A percentile compares a stretch with the other conserved stretches of the same genome.
Conservation (phyloP, 1,140 invertebrate genomes). For the Pristionchus pacificus region DNA sequence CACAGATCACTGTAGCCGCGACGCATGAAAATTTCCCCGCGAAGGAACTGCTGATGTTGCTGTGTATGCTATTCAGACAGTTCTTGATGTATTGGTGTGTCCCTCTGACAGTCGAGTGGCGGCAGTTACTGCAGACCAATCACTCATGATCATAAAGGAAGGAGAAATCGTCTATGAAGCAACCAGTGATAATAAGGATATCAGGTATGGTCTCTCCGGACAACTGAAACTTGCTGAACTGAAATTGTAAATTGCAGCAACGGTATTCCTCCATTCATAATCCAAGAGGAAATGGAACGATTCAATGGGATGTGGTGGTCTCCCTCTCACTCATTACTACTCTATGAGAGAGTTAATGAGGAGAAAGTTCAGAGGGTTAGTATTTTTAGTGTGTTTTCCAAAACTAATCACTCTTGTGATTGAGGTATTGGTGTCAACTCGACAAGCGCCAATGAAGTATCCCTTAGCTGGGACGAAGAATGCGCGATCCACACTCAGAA, state of each 20-base stretch:
- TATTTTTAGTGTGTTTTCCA: background rate
- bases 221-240: too few relatives aligned
- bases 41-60: too few relatives aligned
- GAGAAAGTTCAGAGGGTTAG: background rate
- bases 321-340: conserved; percentile 63
- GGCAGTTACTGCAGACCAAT: background rate
- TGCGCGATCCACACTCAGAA: conserved; percentile 16
- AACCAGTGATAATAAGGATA: too few relatives aligned
- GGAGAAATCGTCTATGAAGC: too few relatives aligned
- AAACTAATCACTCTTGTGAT: too few relatives aligned
- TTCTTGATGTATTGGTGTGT: background rate
- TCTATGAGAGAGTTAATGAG: conserved; percentile 34
- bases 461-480: conserved; percentile 32
- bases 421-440: background rate
- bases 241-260: too few relatives aligned
- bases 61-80: too few relatives aligned
- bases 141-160: background rate
- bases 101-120: background rate
- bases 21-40: too few relatives aligned
- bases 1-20: too few relatives aligned
- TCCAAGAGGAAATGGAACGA: conserved; percentile 94
- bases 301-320: conserved; percentile 98
- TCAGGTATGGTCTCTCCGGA: too few relatives aligned
- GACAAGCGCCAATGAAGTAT: conserved; percentile 29
- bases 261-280: conserved; percentile 90